A percentile compares a stretch with the other conserved stretches of the same genome.
Conservation (phyloP, 92 coral and sea anemone species). For the Scolanthus callimorphus region DNA sequence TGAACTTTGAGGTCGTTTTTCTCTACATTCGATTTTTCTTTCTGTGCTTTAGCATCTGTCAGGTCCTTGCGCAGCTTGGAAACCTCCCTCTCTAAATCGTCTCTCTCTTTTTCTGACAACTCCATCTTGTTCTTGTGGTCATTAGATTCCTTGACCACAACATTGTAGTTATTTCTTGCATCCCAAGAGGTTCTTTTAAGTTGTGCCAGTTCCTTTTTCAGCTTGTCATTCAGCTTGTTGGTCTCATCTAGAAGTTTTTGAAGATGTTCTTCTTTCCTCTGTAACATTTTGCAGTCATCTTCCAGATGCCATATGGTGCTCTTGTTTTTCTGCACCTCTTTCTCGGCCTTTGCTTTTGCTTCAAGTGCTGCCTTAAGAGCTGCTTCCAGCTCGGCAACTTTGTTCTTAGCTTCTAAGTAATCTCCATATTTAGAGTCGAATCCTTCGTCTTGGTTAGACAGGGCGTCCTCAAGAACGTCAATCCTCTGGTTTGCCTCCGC, state of each 20-base stretch:
- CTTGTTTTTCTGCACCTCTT: constrained; percentile 59
- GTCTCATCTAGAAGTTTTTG: constrained; percentile 57
- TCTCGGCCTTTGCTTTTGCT: constrained; percentile 47
- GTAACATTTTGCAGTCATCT: constrained; percentile 59
- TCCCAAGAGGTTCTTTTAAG: constrained; percentile 68
- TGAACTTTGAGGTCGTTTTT: constrained; percentile 67
- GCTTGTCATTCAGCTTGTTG: constrained; percentile 70
- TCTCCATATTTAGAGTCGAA: constrained; percentile 40
- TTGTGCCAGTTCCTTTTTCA: constrained; percentile 59
- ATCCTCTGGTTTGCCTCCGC: constrained; percentile 54
- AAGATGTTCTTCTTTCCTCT: constrained; percentile 57
- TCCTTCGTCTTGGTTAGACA: constrained; percentile 38
- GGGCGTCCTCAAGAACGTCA: constrained; percentile 59
- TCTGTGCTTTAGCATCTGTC: constrained; percentile 53
- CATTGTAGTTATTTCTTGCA: constrained; percentile 49
- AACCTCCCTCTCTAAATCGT: constrained; percentile 58
- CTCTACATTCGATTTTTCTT: constrained; percentile 53
- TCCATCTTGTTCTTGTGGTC: constrained; percentile 53
- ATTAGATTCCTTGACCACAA: constrained; percentile 42
- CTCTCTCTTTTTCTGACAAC: constrained; percentile 62
- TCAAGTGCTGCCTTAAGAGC: constrained; percentile 66
- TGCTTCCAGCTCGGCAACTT: constrained; percentile 55
- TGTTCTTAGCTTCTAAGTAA: constrained; percentile 33
- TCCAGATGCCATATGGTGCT: constrained; percentile 65
- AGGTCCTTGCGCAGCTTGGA: constrained; percentile 65